These are phyloP conservation scores for Drosophila mauritiana DNA, from an alignment of 1,140 invertebrate genomes.

Conservation along the genomic window DNA sequence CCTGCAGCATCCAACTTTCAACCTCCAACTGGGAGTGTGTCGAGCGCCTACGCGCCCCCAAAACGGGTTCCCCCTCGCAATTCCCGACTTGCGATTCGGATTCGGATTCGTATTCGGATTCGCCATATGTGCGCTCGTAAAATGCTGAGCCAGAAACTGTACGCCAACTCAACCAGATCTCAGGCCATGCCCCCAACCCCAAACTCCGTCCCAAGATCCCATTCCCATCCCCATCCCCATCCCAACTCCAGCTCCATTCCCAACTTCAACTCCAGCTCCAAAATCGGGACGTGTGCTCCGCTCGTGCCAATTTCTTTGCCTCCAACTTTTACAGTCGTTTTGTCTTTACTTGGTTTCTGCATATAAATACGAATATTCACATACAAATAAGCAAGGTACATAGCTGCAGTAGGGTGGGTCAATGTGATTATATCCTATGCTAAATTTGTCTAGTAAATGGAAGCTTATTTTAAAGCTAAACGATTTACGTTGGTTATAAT, in stretches of 20 bases:
- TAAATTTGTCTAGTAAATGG: neutral
- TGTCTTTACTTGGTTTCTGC: slow-evolving; percentile 63
- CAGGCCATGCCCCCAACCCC: slow-evolving; percentile 8
- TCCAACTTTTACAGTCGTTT: slow-evolving; percentile 63
- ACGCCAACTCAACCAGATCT: slow-evolving; percentile 48
- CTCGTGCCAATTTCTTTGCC: slow-evolving; percentile 76
- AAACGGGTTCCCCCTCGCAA: slow-evolving; percentile 68
- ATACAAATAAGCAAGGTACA: slow-evolving; percentile 40
- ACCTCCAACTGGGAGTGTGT: slow-evolving; percentile 46
- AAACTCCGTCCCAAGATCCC: slow-evolving; percentile 1
- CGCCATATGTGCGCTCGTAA: slow-evolving; percentile 68
- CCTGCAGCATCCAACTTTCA: slow-evolving; percentile 5
- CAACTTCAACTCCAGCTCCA: slow-evolving; percentile 18
- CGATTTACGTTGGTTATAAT: too few species aligned
- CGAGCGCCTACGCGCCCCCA: slow-evolving; percentile 73
- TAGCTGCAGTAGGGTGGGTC: slow-evolving; percentile 18
- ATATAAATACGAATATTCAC: slow-evolving; percentile 66
- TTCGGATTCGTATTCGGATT: slow-evolving; percentile 19
- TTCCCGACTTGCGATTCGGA: neutral
- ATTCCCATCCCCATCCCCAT: slow-evolving; percentile 7
- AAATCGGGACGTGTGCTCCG: slow-evolving; percentile 67
- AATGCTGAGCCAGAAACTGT: slow-evolving; percentile 71
- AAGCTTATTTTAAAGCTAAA: too few species aligned
- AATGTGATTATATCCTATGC: neutral
- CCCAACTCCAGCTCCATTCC: slow-evolving; percentile 7